phyloP scores from a whole-genome alignment of 2,113 vertebrate species.

The Solenodon paradoxus region DNA sequence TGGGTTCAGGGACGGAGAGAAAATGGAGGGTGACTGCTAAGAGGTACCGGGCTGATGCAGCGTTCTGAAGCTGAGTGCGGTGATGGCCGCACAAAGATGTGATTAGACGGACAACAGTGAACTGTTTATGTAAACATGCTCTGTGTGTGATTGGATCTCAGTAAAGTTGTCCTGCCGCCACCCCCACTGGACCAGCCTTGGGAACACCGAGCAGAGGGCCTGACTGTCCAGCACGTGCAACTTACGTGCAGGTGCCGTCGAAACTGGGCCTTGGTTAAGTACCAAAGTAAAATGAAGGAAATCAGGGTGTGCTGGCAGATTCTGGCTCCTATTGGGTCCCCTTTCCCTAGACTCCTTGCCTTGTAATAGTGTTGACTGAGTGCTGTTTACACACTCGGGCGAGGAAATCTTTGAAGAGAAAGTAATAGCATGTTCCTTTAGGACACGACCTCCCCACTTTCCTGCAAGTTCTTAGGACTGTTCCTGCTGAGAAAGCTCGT shows the following conservation, averaged over 20 bases:
- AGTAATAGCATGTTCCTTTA: fast-evolving
- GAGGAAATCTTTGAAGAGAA: not conserved
- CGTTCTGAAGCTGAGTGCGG: not conserved
- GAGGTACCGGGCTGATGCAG: not conserved
- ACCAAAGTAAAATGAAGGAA: not conserved
- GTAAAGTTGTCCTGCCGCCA: not conserved
- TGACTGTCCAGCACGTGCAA: fast-evolving
- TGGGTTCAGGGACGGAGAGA: no score
- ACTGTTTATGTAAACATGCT: not conserved
- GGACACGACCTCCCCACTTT: not conserved
- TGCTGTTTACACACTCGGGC: not conserved
- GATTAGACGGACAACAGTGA: not conserved
- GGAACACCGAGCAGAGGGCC: not conserved
- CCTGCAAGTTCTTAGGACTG: not conserved
- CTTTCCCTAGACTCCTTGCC: not conserved
- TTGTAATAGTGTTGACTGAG: not conserved
- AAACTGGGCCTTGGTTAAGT: not conserved
- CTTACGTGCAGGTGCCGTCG: not conserved
- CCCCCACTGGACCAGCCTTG: not conserved
- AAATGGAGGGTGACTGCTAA: not conserved
- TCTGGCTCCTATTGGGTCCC: not conserved
- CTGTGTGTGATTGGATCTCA: not conserved
- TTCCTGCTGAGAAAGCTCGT: not conserved
- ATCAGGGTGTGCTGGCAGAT: not conserved
- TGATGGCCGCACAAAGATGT: not conserved